These are phyloP conservation scores for Diuraphis noxia DNA, from an alignment of 1,140 invertebrate genomes.

Conservation along the genomic window DNA sequence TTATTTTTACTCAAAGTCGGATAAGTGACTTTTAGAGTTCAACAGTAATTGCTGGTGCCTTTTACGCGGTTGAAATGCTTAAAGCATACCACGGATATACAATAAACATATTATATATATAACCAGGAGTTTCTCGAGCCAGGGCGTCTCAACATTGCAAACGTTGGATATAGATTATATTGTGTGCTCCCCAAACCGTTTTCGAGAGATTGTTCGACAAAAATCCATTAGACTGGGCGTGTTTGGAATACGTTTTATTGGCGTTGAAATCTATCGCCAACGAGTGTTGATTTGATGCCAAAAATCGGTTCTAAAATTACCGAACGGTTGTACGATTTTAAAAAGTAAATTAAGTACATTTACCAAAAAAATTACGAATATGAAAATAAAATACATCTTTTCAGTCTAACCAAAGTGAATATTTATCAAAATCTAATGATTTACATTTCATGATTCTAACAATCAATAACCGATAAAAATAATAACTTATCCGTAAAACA, in stretches of 20 bases:
- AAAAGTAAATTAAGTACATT: constrained; percentile 24
- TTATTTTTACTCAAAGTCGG: not conserved
- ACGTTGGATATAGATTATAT: not conserved
- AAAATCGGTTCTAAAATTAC: constrained; percentile 8
- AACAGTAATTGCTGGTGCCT: not conserved
- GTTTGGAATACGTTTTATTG: constrained; percentile 52
- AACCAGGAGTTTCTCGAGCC: not conserved
- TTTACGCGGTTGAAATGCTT: constrained; percentile 17
- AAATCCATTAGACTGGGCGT: constrained; percentile 49
- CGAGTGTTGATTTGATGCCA: constrained; percentile 34
- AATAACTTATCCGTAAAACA: too few species aligned
- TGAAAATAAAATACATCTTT: not conserved
- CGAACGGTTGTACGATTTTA: not conserved
- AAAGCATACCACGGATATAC: not conserved
- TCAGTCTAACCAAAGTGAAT: not conserved
- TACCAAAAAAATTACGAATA: not conserved
- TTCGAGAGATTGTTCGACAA: not conserved
- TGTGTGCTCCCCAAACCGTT: not conserved
- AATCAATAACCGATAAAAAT: not conserved
- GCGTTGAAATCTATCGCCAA: constrained; percentile 37
- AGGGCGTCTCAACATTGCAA: constrained; percentile 8
- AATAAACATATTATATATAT: not conserved
- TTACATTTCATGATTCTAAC: not conserved
- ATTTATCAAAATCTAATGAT: not conserved
- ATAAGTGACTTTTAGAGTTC: constrained; percentile 37